Evolutionary conservation across 2,113 vertebrate species (phyloP).

Genomic region (Corythornis vintsioides): DNA sequence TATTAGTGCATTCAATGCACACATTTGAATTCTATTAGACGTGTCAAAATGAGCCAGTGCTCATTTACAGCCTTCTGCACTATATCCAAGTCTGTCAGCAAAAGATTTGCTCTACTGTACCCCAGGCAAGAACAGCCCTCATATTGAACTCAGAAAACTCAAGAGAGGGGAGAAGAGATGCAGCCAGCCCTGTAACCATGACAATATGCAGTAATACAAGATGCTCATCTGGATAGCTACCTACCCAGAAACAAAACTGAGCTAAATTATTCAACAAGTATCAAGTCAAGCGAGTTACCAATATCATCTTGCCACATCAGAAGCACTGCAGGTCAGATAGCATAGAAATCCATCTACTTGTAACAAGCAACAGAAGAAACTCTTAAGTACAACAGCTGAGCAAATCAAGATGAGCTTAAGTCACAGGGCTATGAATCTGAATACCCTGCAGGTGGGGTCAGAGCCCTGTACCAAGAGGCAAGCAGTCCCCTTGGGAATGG

Average conservation of each 20-base stretch:
- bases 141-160: neutral
- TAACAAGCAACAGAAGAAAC: neutral
- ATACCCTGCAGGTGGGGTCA: neutral
- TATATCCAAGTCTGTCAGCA: neutral
- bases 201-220: conserved; percentile 1
- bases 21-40: neutral
- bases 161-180: neutral
- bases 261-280: conserved; percentile 31
- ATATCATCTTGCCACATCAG: neutral
- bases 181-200: conserved; percentile 17
- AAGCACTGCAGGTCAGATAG: neutral
- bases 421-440: neutral
- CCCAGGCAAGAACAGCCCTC: neutral
- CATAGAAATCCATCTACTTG: neutral
- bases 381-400: neutral
- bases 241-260: neutral
- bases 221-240: neutral
- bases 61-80: neutral
- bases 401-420: neutral
- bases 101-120: neutral
- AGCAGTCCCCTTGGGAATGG: neutral
- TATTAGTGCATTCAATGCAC: neutral
- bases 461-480: neutral
- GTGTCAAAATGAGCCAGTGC: neutral
- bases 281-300: neutral